Evolutionary conservation across 2,888 invertebrate species (phyloP).

Genomic region (Erebia epiphron): DNA sequence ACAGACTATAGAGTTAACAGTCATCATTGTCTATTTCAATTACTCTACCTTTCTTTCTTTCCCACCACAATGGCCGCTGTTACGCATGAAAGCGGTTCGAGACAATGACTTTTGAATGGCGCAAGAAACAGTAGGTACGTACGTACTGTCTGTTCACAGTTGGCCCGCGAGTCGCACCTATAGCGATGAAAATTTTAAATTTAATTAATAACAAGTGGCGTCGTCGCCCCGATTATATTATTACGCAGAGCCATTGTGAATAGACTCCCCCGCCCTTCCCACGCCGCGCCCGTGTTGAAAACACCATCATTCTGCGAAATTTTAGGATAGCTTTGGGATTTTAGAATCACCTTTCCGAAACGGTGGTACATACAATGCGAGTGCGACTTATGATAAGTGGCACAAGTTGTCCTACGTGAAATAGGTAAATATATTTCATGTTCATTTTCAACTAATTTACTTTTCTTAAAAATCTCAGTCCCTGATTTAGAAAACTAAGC

Average conservation of each 20-base stretch:
- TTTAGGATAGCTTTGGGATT: neutral
- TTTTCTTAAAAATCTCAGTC: no score
- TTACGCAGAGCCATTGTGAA: conserved; percentile 67
- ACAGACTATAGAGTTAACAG: conserved; percentile 8
- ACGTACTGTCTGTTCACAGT: neutral
- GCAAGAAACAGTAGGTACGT: conserved; percentile 34
- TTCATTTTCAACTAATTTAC: no score
- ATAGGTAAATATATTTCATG: no score
- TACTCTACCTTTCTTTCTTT: conserved; percentile 20
- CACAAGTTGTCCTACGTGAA: no score
- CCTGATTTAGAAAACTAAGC: no score
- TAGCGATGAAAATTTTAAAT: conserved; percentile 77
- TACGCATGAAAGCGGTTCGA: conserved; percentile 34
- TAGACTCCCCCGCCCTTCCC: conserved; percentile 43
- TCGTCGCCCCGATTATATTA: conserved; percentile 76
- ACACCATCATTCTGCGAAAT: neutral
- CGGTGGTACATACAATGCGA: no score
- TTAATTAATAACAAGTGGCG: conserved; percentile 79
- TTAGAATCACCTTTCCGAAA: no score
- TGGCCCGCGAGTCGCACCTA: conserved; percentile 44
- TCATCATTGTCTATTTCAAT: conserved; percentile 22
- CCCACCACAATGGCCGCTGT: conserved; percentile 21
- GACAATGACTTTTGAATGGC: conserved; percentile 42
- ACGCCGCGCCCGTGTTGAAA: conserved; percentile 41
- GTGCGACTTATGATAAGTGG: no score